Evolutionary conservation across 2,888 invertebrate genomes (phyloP).

Genomic region (Abscondita cerata): DNA sequence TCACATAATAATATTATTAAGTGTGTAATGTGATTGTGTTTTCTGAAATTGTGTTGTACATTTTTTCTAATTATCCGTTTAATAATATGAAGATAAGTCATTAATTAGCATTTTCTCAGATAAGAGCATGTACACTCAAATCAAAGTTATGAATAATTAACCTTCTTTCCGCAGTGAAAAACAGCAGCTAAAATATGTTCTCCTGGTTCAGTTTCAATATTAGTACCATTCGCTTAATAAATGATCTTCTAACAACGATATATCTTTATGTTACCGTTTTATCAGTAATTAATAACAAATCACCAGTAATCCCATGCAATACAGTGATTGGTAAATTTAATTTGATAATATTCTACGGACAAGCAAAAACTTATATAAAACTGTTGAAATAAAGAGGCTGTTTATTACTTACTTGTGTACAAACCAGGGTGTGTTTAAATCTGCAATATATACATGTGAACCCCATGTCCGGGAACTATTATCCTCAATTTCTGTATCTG

Average conservation of each 20-base stretch:
- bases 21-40: too few relatives aligned
- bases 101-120: too few relatives aligned
- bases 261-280: constrained; percentile 78
- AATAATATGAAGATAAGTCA: too few relatives aligned
- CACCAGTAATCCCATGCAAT: constrained; percentile 90
- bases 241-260: constrained; percentile 82
- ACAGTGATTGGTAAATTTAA: constrained; percentile 70
- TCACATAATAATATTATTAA: too few relatives aligned
- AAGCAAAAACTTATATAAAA: too few relatives aligned
- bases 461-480: constrained; percentile 73
- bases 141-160: too few relatives aligned
- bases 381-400: too few relatives aligned
- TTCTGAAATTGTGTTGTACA: too few relatives aligned
- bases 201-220: constrained; percentile 72
- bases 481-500: constrained; percentile 76
- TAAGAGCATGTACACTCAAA: too few relatives aligned
- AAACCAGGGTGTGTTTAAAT: constrained; percentile 91
- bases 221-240: constrained; percentile 82
- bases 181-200: constrained; percentile 88
- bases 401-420: constrained; percentile 72
- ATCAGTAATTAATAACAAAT: constrained; percentile 80
- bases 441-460: constrained; percentile 86
- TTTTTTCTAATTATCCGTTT: too few relatives aligned
- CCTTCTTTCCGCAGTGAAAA: constrained; percentile 89
- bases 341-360: constrained; percentile 69